Percentiles rank a stretch among this genome's conserved stretches.
Conservation (phyloP, 2,113 vertebrate species). For the Malurus cyaneus region DNA sequence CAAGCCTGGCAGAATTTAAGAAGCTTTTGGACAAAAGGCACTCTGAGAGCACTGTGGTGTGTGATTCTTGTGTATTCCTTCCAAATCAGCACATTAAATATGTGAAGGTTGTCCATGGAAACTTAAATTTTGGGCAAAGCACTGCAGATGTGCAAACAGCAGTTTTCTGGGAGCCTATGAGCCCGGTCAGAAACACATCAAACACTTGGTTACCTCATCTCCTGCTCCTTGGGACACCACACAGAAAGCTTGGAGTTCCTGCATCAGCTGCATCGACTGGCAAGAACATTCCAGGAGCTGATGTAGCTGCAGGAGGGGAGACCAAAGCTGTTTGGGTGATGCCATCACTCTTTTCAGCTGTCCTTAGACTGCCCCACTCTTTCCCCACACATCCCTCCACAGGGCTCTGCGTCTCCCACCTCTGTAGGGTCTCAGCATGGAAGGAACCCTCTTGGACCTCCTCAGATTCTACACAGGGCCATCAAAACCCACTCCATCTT, state of each 20-base stretch:
- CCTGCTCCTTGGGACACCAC: background rate
- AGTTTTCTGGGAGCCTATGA: background rate
- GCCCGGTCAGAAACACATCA: background rate
- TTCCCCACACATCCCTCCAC: background rate
- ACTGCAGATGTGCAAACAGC: background rate
- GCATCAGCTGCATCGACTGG: fast-evolving
- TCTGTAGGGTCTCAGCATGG: background rate
- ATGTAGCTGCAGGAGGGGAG: background rate
- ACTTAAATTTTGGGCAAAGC: background rate
- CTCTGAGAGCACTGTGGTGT: background rate
- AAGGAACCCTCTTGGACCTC: background rate
- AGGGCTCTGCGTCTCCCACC: fast-evolving
- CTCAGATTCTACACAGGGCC: background rate
- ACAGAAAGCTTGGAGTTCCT: background rate
- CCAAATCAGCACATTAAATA: background rate
- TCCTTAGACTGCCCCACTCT: background rate
- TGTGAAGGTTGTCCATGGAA: fast-evolving
- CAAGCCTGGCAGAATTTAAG: background rate
- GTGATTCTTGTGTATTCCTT: background rate
- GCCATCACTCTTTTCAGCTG: background rate
- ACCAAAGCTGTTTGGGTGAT: background rate
- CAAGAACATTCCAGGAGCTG: background rate
- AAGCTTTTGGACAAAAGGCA: background rate
- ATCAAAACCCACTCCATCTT: background rate
- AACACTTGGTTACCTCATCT: background rate